Percentiles rank a stretch among this genome's conserved stretches.
Conservation (phyloP, 2,113 vertebrate genomes). For the Struthio camelus region DNA sequence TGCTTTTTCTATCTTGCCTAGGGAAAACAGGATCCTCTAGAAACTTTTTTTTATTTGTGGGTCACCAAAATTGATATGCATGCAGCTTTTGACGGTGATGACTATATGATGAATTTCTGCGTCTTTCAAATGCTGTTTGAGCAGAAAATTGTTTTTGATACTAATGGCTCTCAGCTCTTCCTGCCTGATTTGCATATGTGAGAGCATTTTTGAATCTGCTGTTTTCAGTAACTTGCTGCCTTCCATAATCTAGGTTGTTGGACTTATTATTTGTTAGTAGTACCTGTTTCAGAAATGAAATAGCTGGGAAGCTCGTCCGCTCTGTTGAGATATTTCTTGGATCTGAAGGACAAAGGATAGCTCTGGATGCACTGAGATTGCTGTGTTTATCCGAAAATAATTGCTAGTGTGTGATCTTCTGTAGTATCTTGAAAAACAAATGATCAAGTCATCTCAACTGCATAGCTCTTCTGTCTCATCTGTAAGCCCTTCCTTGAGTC, state of each 20-base stretch:
- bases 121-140: not conserved
- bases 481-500: not conserved
- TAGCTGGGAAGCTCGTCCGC: not conserved
- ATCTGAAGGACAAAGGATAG: not conserved
- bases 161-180: not conserved
- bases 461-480: not conserved
- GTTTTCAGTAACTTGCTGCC: not conserved
- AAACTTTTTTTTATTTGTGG: not conserved
- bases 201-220: not conserved
- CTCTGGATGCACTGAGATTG: not conserved
- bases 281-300: not conserved
- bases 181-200: not conserved
- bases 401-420: not conserved
- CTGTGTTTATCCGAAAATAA: not conserved
- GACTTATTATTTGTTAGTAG: not conserved
- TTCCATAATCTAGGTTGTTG: not conserved
- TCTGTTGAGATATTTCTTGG: not conserved
- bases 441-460: not conserved
- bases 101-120: not conserved
- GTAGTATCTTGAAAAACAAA: not conserved
- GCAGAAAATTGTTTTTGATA: not conserved
- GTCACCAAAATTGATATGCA: not conserved
- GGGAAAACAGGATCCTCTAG: not conserved
- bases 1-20: not conserved
- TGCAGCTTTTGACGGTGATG: not conserved